Base-by-base conservation (phyloP, 2,888 invertebrate genomes). In the Cryptosula pallasiana region DNA sequence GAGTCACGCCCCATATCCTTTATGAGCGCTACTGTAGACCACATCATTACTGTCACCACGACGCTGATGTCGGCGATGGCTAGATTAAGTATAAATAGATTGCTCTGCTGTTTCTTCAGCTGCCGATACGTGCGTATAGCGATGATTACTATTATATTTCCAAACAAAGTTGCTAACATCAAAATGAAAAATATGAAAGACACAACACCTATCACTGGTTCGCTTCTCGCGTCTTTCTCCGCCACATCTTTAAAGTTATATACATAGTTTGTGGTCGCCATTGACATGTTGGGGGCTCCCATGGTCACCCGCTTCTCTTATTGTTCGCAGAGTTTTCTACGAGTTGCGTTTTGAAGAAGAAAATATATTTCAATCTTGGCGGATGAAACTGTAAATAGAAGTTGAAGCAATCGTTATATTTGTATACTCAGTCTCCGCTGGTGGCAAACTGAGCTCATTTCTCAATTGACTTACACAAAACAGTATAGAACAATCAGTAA, bases 11-110 rank as follows among this genome's bases (percentile, higher is more conserved):
- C 25, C 16, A 71, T 20, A 74, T 83, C 81, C 0, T 72, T 35
- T 0, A 75, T 72, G 3, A 81, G 36, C 0, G 78, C 72, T 3
- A 77, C 70, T 0, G 80, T 70, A 0, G 81, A 75, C 63, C 79
- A 79, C 16, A 76, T n/a, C 81, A 83, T 82, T 3, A 82, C 81
- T 0, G 79, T 34, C 0, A 75, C n/a, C 1, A 79, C 79, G 54
- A 75, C 80, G 58, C 72, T 35, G 34, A 81, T 72, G 74, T 82
- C 82, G 0, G 81, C 80, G 3, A 81, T 71, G 69, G 78, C 75
- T 16, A 82, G 76, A 74, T 83, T 83, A 25, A 83, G 74, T 9
- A 82, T 77, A 71, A 83, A 81, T 34, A 79, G 35, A 74, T 80
- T 82, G 29, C 80, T 77, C 13, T 73, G 71, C 34, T 82, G 81